Conservation (phyloP, 2,797 vertebrate genomes). For the Mareca penelope region DNA sequence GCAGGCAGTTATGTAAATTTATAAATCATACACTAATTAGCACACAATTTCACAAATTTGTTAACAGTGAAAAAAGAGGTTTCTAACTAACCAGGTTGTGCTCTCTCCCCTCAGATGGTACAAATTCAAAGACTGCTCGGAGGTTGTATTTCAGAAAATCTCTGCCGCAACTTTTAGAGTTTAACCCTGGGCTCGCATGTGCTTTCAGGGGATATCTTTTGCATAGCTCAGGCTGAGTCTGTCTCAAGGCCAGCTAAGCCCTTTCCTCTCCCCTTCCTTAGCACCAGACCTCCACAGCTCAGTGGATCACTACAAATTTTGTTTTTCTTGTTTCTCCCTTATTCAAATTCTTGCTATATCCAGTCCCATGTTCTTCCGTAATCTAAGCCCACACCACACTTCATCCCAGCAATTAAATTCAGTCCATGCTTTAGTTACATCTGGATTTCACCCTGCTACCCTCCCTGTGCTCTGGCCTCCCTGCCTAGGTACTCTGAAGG, state of each 20-base stretch:
- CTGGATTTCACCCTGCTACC: neutral
- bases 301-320: neutral
- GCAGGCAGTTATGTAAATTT: constrained; percentile 58
- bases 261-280: neutral
- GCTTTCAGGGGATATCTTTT: neutral
- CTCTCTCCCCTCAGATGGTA: neutral
- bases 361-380: neutral
- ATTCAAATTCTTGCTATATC: neutral
- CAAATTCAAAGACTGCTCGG: neutral
- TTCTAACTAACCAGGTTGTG: constrained; percentile 30
- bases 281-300: neutral
- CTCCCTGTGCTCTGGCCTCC: neutral
- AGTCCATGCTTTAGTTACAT: neutral
- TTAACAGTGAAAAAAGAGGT: constrained; percentile 26
- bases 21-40: constrained; percentile 63
- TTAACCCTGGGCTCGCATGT: neutral
- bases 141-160: neutral
- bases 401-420: neutral
- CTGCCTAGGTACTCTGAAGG: no score
- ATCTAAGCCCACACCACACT: neutral
- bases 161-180: neutral
- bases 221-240: neutral
- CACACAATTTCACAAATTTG: constrained; percentile 61
- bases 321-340: neutral
- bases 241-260: neutral